Evolutionary conservation across 2,113 vertebrate species (phyloP).

Genomic region (Stigmatopora argus): DNA sequence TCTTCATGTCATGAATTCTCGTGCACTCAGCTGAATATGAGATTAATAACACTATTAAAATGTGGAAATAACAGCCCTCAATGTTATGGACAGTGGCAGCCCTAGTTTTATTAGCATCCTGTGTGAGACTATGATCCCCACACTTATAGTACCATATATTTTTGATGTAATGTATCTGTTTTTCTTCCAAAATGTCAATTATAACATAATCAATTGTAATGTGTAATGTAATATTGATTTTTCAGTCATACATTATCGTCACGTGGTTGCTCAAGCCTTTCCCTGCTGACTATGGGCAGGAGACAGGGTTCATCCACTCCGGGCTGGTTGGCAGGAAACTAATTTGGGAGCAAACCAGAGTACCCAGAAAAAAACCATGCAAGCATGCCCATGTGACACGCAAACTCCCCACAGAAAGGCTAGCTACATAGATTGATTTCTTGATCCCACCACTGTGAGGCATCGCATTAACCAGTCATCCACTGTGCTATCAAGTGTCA

Average conservation of each 20-base stretch:
- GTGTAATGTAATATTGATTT: not conserved
- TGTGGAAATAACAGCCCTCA: not conserved
- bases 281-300: no score
- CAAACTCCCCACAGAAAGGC: no score
- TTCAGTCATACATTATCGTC: no score
- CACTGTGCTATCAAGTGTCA: not conserved
- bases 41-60: not conserved
- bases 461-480: no score
- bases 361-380: no score
- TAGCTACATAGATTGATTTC: no score
- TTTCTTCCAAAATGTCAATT: not conserved
- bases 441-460: no score
- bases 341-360: no score
- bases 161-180: not conserved
- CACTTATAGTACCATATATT: not conserved
- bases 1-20: not conserved
- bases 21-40: not conserved
- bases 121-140: not conserved
- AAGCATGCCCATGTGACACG: no score
- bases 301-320: no score
- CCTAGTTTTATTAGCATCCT: not conserved
- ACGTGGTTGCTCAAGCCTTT: no score
- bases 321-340: no score
- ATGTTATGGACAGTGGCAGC: not conserved
- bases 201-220: not conserved